Conservation (phyloP, 92 coral and sea anemone genomes). For the Ricordea florida region DNA sequence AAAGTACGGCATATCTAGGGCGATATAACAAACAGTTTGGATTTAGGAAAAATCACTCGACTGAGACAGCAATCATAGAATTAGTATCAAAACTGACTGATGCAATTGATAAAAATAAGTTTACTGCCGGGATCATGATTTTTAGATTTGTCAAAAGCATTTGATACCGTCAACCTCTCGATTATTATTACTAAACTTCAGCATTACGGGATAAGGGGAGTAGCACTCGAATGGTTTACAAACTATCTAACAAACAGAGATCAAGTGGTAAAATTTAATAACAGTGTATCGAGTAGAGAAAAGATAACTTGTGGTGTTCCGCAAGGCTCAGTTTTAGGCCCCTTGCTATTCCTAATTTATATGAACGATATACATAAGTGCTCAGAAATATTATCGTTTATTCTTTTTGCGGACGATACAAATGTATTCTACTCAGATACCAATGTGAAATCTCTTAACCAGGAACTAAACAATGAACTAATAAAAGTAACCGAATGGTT, state of each 20-base stretch:
- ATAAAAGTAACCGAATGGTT: not conserved
- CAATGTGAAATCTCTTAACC: not conserved
- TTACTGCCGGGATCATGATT: not conserved
- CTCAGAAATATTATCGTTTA: not conserved
- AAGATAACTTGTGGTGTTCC: not conserved
- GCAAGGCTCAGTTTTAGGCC: slow-evolving; percentile 2
- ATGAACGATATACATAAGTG: slow-evolving; percentile 1
- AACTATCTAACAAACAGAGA: not conserved
- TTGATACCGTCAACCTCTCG: slow-evolving; percentile 21
- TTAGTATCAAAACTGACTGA: not conserved
- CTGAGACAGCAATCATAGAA: not conserved
- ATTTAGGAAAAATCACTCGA: not conserved
- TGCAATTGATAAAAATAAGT: not conserved
- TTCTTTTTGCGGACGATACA: slow-evolving; percentile 25
- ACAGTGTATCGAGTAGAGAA: not conserved
- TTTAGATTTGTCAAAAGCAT: slow-evolving; percentile 40
- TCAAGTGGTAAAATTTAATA: not conserved
- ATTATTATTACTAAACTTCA: not conserved
- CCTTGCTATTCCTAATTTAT: slow-evolving; percentile 3
- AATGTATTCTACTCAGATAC: not conserved
- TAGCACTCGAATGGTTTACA: slow-evolving; percentile 3
- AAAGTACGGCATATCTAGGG: not conserved
- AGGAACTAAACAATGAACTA: not conserved
- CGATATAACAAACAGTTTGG: not conserved
- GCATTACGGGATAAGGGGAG: slow-evolving; percentile 29